Evolutionary conservation across 2,797 vertebrate species (phyloP).

Genomic region (Florisuga fusca): DNA sequence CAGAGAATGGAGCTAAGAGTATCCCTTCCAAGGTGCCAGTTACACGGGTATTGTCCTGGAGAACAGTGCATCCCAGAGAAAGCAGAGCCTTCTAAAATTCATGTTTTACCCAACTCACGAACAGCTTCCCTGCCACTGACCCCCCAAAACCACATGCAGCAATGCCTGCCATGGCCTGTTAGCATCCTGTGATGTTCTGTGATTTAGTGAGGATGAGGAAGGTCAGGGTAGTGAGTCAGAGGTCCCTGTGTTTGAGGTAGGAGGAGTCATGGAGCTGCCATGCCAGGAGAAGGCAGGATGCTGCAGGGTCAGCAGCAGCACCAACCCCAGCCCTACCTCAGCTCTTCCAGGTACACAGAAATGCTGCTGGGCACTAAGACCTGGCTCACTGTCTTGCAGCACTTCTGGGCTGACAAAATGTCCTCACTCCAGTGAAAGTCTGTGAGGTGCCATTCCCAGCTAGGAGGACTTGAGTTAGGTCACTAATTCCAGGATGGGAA

Average conservation of each 20-base stretch:
- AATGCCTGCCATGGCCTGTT: not conserved
- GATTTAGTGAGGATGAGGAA: not conserved
- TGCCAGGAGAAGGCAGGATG: not conserved
- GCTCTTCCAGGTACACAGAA: not conserved
- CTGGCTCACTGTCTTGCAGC: not conserved
- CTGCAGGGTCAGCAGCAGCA: not conserved
- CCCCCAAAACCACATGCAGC: not conserved
- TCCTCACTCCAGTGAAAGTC: not conserved
- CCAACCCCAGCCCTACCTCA: not conserved
- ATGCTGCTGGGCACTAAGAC: not conserved
- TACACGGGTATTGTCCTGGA: not conserved
- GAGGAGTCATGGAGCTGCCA: not conserved
- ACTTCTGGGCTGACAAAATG: not conserved
- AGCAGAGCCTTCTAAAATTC: not conserved
- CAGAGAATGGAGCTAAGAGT: not conserved
- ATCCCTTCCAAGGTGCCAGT: not conserved
- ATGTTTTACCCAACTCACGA: not conserved
- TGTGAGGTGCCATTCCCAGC: not conserved
- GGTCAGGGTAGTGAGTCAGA: accelerated
- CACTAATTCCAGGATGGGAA: not conserved
- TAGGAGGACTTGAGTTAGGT: not conserved
- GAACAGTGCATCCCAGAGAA: not conserved
- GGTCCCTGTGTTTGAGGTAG: too few relatives aligned
- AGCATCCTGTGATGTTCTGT: not conserved
- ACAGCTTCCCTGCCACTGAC: not conserved